Evolutionary conservation across 2,888 invertebrate species (phyloP), one percentile per base, ranked within the genome.

Genomic region (Spisula solida): DNA sequence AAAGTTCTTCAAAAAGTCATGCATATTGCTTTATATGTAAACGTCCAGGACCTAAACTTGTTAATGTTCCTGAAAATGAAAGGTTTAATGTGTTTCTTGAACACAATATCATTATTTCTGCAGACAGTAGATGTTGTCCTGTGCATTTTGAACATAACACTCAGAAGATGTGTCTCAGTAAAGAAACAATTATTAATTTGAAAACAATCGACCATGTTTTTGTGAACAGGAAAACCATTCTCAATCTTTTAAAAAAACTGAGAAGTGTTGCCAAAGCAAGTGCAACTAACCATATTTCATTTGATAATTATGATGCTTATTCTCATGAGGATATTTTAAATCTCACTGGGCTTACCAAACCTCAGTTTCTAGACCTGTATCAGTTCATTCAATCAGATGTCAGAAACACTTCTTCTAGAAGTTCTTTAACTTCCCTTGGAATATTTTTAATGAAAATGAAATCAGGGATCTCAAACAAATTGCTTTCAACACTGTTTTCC

Each of bases 21-120:
- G n/a, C n/a, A n/a, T n/a, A n/a, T n/a, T n/a, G n/a, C n/a, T n/a
- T n/a, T n/a, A n/a, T n/a, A n/a, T n/a, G n/a, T n/a, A n/a, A n/a
- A n/a, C n/a, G n/a, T n/a, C 47, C 47, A 47, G 88, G 90, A 6
- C 87, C 85, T 16, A 87, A 87, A n/a, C 78, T 90, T 0, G 66
- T 88, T 29, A 56, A 75, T 6, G 48, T 88, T 8, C 47, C 86
- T 0, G 10, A 4, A 5, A 51, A 66, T 2, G 60, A 25, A 1
- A 31, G 86, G 31, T 31, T 56, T 18, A 29, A 55, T 16, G 80
- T 47, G 0, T 86, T 90, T 47, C 10, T 90, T 12, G 34, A 86
- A 14, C 34, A 55, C 8, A 83, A 83, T 41, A 55, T 88, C 6
- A 2, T 90, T 0, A 80, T 87, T 25, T 25, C 85, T 18, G 18